phyloP scores from a whole-genome alignment of 2,888 invertebrate species.

The Emmelina monodactyla region DNA sequence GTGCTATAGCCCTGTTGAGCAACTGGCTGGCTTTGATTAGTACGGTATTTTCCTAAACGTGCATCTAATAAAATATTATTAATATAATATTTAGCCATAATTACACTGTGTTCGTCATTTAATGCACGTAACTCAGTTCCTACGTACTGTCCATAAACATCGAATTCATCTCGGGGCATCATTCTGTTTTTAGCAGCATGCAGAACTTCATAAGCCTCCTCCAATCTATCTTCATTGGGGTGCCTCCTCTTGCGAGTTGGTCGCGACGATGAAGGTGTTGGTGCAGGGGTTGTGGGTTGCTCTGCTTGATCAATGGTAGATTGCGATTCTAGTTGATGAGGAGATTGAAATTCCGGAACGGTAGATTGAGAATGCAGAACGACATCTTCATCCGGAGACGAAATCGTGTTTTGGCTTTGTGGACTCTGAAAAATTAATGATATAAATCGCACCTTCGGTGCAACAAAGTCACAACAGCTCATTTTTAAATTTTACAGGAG shows the following conservation, averaged over 20 bases:
- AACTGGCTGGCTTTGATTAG: slow-evolving; percentile 10
- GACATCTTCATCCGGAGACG: slow-evolving; percentile 13
- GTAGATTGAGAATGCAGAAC: slow-evolving; percentile 13
- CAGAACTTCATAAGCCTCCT: slow-evolving; percentile 15
- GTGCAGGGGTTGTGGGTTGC: slow-evolving; percentile 9
- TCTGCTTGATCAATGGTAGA: slow-evolving; percentile 8
- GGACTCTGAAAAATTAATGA: slow-evolving; percentile 6
- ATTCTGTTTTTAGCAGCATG: slow-evolving; percentile 15
- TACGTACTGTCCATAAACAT: slow-evolving; percentile 16
- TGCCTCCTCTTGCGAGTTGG: slow-evolving; percentile 12
- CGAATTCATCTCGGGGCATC: slow-evolving; percentile 15
- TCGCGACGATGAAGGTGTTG: slow-evolving; percentile 13
- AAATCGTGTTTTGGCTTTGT: slow-evolving; percentile 13
- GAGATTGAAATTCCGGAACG: slow-evolving; percentile 13
- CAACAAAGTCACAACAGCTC: slow-evolving; percentile 9
- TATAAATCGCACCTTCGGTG: slow-evolving; percentile 16
- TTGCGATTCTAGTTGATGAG: slow-evolving; percentile 13
- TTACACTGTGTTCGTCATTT: slow-evolving; percentile 15
- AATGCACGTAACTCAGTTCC: slow-evolving; percentile 16
- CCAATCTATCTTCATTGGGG: slow-evolving; percentile 9
- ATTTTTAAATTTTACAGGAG: slow-evolving; percentile 14
- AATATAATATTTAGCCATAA: slow-evolving; percentile 17
- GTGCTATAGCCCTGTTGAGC: slow-evolving; percentile 12
- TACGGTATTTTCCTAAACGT: slow-evolving; percentile 15
- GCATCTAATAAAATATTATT: slow-evolving; percentile 16